Base-by-base conservation (phyloP, 2,888 invertebrate genomes). In the Meandrusa payeni region DNA sequence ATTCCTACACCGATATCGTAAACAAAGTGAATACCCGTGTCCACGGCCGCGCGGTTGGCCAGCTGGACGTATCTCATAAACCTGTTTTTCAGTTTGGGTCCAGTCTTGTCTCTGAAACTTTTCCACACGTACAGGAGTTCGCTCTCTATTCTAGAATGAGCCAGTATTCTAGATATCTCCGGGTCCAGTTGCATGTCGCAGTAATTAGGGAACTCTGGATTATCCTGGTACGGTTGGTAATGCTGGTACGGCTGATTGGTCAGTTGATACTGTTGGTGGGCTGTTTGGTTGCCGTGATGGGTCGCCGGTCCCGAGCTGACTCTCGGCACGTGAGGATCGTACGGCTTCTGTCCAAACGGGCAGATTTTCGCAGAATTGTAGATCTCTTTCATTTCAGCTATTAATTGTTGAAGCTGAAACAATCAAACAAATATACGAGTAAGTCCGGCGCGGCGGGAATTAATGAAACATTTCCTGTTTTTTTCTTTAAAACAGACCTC, bases 11-110 rank as follows among this genome's bases (percentile, higher is more conserved):
- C n/a, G n/a, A n/a, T n/a, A n/a, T n/a, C n/a, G n/a, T n/a, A n/a
- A n/a, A n/a, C n/a, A n/a, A n/a, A n/a, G n/a, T n/a, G n/a, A n/a
- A n/a, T 17, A 94, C 95, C 95, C 54, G 93, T 93, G 37, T 90
- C 79, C 42, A 88, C 81, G 1, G 96, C 93, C 0, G 95, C 96
- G 64, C 93, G 91, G 69, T 97, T 97, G 0, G 93, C 93, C 15
- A 96, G 69, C 52, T 93, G 91, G 0, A 95, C 91, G 56, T 95
- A 96, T 87, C 94, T 89, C 87, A 93, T 91, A 64, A 93, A 97
- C 49, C 92, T 89, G 45, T 92, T 91, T 68, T 91, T 92, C 72
- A 96, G 85, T 12, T 92, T 91, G 0, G 93, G 93, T 0, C 96
- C 96, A 0, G 93, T 91, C 43, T 91, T 92, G 46, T 96, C 94